Evolutionary conservation across 1,140 invertebrate species (phyloP).

Genomic region (Anastrepha ludens): DNA sequence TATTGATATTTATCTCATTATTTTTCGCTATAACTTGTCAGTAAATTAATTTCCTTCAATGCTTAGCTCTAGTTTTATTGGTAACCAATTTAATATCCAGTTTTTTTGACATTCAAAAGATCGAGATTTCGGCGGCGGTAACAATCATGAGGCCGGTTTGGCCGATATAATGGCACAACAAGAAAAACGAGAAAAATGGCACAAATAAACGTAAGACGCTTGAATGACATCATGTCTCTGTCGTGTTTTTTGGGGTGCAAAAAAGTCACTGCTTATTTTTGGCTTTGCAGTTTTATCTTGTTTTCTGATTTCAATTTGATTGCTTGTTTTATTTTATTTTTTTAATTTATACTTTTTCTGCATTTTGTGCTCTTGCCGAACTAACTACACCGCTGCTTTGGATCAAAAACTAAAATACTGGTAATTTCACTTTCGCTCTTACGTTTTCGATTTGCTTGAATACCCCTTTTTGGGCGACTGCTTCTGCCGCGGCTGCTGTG

Average conservation of each 20-base stretch:
- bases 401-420: conserved; percentile 6
- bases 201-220: not conserved
- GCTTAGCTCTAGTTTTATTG: not conserved
- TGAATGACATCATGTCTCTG: not conserved
- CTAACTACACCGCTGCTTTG: not conserved
- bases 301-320: conserved; percentile 29
- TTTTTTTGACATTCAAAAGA: conserved; percentile 14
- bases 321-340: not conserved
- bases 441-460: no score
- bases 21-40: not conserved
- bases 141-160: not conserved
- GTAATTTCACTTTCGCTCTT: conserved; percentile 47
- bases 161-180: not conserved
- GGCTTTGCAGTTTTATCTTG: conserved; percentile 3
- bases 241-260: not conserved
- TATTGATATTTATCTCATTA: not conserved
- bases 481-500: not conserved
- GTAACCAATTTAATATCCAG: conserved; percentile 4
- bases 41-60: not conserved
- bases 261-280: conserved; percentile 11
- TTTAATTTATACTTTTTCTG: not conserved
- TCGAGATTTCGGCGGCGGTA: not conserved
- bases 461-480: not conserved
- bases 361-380: not conserved
- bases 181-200: not conserved